Conservation (phyloP, 2,888 invertebrate genomes). For the Ormyrus rosae region DNA sequence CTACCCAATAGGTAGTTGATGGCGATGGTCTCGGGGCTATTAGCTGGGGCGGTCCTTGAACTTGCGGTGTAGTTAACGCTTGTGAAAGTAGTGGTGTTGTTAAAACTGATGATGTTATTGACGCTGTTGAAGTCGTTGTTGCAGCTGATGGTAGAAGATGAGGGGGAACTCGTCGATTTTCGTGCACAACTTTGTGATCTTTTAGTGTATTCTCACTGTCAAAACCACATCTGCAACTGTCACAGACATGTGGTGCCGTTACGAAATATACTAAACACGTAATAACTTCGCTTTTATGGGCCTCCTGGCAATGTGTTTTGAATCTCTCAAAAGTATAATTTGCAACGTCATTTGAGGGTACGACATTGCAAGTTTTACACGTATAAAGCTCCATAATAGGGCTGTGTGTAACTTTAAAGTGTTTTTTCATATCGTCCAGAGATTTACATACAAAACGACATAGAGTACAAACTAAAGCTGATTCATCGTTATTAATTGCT, state of each 20-base stretch:
- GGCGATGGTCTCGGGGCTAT: not conserved
- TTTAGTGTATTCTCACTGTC: slow-evolving; percentile 52
- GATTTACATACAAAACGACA: slow-evolving; percentile 57
- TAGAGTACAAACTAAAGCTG: slow-evolving; percentile 61
- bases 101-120: not conserved
- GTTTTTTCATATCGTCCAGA: slow-evolving; percentile 54
- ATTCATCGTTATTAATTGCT: slow-evolving; percentile 23
- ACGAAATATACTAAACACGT: slow-evolving; percentile 47
- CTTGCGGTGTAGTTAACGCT: too few species aligned
- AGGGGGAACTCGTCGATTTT: not conserved
- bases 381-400: slow-evolving; percentile 55
- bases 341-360: slow-evolving; percentile 34
- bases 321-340: slow-evolving; percentile 58
- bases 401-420: slow-evolving; percentile 55
- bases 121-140: not conserved
- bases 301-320: slow-evolving; percentile 60
- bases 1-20: slow-evolving; percentile 31
- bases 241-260: slow-evolving; percentile 55
- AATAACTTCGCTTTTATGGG: slow-evolving; percentile 32
- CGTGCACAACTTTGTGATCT: slow-evolving; percentile 58
- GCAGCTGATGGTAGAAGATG: not conserved
- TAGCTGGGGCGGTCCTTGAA: not conserved
- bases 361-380: slow-evolving; percentile 53
- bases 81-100: not conserved
- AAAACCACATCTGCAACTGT: slow-evolving; percentile 60